These are phyloP conservation scores for Astreopora myriophthalma DNA, from an alignment of 64 coral and sea anemone species.

Conservation along the genomic window DNA sequence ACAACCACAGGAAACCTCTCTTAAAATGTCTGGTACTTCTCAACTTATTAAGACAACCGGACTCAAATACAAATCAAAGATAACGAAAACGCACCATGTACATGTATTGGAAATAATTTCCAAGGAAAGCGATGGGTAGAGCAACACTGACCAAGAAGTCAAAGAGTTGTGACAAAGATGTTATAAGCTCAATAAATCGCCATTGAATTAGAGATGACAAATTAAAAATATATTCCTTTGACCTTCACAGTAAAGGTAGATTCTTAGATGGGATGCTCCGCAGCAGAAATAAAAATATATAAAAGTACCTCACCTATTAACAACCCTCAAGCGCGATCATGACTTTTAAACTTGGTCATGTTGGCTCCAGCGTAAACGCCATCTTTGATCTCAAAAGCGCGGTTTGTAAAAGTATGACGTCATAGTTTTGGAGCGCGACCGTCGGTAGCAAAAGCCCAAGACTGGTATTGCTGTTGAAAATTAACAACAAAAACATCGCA, in stretches of 20 bases:
- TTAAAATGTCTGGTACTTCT: not conserved
- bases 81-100: not conserved
- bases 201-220: not conserved
- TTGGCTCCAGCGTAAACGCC: constrained; percentile 19
- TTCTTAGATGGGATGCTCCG: not conserved
- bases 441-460: not conserved
- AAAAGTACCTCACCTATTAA: constrained; percentile 10
- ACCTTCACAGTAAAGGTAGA: not conserved
- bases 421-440: constrained; percentile 35
- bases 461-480: constrained; percentile 6
- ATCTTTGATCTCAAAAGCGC: constrained; percentile 33
- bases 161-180: not conserved
- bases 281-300: not conserved
- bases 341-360: not conserved
- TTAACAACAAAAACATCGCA: constrained; percentile 21
- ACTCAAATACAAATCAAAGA: not conserved
- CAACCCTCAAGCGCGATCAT: not conserved
- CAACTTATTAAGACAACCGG: not conserved
- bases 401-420: not conserved
- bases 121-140: not conserved
- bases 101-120: not conserved
- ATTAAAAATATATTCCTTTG: not conserved
- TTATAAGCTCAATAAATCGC: not conserved
- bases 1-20: constrained; percentile 6
- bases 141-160: not conserved